Evolutionary conservation across 2,888 invertebrate genomes (phyloP).

Genomic region (Lithophane semibrunnea): DNA sequence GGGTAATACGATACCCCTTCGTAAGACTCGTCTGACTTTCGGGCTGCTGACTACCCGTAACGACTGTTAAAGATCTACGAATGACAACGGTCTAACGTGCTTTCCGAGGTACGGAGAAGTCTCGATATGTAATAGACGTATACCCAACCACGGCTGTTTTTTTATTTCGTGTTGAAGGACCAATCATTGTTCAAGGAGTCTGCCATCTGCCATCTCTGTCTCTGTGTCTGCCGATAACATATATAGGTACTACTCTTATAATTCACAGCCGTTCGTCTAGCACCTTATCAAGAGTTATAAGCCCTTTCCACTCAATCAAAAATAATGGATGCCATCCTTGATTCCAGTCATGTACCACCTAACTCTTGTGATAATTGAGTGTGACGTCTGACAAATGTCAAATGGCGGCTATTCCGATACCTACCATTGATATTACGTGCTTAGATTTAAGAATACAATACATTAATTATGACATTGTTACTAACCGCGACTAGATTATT

Average conservation of each 20-base stretch:
- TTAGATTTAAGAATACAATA: conserved; percentile 7
- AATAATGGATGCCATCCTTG: neutral
- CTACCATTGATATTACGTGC: conserved; percentile 34
- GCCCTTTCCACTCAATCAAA: neutral
- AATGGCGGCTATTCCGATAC: conserved; percentile 17
- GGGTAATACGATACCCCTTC: no score
- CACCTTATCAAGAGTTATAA: neutral
- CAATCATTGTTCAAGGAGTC: neutral
- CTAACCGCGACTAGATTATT: conserved; percentile 14
- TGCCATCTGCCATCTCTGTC: neutral
- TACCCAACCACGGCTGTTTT: no score
- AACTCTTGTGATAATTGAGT: conserved; percentile 24
- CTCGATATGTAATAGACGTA: no score
- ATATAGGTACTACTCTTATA: neutral
- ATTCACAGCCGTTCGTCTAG: neutral
- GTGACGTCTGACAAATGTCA: conserved; percentile 31
- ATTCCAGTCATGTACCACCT: conserved; percentile 30
- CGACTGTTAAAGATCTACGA: no score
- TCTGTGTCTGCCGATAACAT: neutral
- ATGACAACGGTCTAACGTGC: no score
- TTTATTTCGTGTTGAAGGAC: neutral
- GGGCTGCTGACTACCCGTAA: no score
- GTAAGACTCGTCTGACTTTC: no score
- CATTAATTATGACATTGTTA: conserved; percentile 35
- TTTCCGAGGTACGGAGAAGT: no score